phyloP scores from a whole-genome alignment of 2,888 invertebrate species.

The Caenorhabditis sp. region DNA sequence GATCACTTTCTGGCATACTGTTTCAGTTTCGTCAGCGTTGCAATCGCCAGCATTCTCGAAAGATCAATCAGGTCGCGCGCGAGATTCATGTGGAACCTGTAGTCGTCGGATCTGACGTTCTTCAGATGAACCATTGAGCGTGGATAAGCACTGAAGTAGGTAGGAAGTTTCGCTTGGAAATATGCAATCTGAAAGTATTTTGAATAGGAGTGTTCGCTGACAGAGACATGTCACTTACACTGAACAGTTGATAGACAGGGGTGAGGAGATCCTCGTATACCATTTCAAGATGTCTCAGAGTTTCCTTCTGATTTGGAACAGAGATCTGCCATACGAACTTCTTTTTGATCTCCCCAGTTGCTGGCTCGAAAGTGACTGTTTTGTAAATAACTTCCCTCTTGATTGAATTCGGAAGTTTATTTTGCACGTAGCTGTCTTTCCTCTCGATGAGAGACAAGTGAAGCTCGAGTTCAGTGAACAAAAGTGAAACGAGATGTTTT shows the following conservation, averaged over 20 bases:
- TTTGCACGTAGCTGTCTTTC: too few species aligned
- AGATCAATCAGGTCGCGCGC: constrained; percentile 8
- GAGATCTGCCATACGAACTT: background rate
- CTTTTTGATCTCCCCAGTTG: background rate
- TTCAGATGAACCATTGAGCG: background rate
- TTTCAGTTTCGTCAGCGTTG: background rate
- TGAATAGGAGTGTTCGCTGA: too few species aligned
- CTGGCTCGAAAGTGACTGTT: too few species aligned
- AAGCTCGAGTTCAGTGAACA: too few species aligned
- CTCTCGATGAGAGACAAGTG: too few species aligned
- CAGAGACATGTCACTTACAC: too few species aligned
- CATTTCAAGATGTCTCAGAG: background rate
- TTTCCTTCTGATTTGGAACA: background rate
- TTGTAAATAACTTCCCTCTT: too few species aligned
- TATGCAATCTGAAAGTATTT: background rate
- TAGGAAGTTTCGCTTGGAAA: background rate
- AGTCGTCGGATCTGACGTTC: background rate
- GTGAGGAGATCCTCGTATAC: background rate
- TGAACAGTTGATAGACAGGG: constrained; percentile 20
- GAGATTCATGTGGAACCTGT: constrained; percentile 21
- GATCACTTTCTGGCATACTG: too few species aligned
- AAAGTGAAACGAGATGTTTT: too few species aligned
- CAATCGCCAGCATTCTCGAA: background rate
- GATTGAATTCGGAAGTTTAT: too few species aligned
- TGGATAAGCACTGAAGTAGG: constrained; percentile 8